phyloP scores from a whole-genome alignment of 2,113 vertebrate genomes.

The Plectropomus leopardus region DNA sequence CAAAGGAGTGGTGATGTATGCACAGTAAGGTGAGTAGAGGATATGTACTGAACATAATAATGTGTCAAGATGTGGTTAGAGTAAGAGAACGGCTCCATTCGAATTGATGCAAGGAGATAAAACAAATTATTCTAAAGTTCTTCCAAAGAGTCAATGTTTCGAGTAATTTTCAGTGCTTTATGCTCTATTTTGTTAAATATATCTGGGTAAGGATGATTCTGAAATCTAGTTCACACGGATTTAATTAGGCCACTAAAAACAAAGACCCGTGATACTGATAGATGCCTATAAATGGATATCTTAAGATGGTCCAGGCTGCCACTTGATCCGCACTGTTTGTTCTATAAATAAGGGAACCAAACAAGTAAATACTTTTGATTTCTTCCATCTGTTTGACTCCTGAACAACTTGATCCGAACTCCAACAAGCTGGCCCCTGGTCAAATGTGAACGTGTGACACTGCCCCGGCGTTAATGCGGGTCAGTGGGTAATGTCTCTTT shows the following conservation, averaged over 20 bases:
- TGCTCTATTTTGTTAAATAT: too few species aligned
- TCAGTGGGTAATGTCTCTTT: slow-evolving; percentile 5
- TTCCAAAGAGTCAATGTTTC: not conserved
- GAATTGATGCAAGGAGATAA: not conserved
- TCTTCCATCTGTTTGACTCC: slow-evolving; percentile 20
- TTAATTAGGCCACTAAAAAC: not conserved
- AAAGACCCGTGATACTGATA: not conserved
- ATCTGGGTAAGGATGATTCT: not conserved
- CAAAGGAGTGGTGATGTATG: not conserved
- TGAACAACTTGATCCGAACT: slow-evolving; percentile 25
- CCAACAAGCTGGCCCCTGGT: not conserved
- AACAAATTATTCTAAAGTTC: not conserved
- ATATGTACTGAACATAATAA: not conserved
- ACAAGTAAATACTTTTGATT: not conserved
- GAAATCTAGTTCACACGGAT: not conserved
- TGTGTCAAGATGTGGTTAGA: not conserved
- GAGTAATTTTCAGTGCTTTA: not conserved
- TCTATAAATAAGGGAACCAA: slow-evolving; percentile 18
- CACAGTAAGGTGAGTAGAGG: not conserved
- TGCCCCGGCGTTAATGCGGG: slow-evolving; percentile 18
- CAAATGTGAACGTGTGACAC: slow-evolving; percentile 24
- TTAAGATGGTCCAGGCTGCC: not conserved
- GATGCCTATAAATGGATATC: slow-evolving; percentile 14
- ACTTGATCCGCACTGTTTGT: not conserved
- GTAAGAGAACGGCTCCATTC: not conserved